These are phyloP conservation scores for Passer montanus DNA, from an alignment of 2,113 vertebrate species.

Conservation along the genomic window DNA sequence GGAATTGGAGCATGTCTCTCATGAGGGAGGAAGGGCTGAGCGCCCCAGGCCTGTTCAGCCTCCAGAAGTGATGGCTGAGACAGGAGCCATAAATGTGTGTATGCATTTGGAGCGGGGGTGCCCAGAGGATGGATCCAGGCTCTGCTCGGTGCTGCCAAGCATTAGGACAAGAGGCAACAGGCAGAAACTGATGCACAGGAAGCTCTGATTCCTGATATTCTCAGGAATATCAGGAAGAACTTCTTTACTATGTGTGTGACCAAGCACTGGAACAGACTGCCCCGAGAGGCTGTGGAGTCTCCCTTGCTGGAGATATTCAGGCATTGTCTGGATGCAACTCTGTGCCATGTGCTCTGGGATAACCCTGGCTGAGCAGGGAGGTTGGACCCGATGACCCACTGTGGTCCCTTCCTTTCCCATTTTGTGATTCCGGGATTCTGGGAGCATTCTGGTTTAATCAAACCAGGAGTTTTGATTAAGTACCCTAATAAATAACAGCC, in stretches of 20 bases:
- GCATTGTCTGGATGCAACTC: background rate
- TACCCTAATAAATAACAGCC: background rate
- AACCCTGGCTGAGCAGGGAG: background rate
- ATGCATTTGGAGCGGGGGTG: background rate
- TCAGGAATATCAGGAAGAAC: background rate
- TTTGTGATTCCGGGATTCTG: background rate
- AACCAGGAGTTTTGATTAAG: background rate
- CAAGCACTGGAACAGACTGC: background rate
- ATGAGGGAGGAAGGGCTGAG: background rate
- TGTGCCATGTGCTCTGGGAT: background rate
- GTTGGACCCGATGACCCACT: fast-evolving
- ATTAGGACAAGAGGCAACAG: background rate
- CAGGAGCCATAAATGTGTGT: too few relatives aligned
- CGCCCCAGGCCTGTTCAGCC: background rate
- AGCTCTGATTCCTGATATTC: background rate
- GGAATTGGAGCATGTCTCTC: background rate
- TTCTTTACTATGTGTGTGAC: background rate
- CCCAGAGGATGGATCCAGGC: background rate
- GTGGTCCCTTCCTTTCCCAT: background rate
- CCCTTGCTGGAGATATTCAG: background rate
- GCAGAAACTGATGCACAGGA: background rate
- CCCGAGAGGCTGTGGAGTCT: background rate
- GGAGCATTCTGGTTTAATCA: background rate
- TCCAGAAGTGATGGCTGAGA: background rate
- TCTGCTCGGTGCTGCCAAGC: fast-evolving